Conservation (phyloP, 2,888 invertebrate species). For the Sminthurides aquaticus region DNA sequence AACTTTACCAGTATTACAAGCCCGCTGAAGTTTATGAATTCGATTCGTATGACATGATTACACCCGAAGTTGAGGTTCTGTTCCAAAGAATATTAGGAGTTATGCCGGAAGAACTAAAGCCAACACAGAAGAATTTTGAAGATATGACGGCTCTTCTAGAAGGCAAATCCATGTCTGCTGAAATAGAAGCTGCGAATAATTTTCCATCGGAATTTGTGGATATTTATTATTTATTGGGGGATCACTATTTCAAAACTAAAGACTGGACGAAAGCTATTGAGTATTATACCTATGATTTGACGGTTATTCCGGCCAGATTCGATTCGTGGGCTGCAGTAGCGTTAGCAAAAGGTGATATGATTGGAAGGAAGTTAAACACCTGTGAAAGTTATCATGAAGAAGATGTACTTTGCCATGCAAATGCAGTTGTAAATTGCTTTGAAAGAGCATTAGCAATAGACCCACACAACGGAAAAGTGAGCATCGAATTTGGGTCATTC, state of each 20-base stretch:
- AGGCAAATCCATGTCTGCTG: slow-evolving; percentile 6
- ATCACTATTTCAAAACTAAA: slow-evolving; percentile 83
- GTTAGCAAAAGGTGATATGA: slow-evolving; percentile 64
- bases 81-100: slow-evolving; percentile 62
- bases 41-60: slow-evolving; percentile 70
- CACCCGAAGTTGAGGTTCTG: slow-evolving; percentile 69
- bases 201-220: slow-evolving; percentile 51
- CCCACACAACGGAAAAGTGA: slow-evolving; percentile 64
- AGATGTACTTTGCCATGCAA: slow-evolving; percentile 54
- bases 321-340: slow-evolving; percentile 93
- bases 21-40: slow-evolving; percentile 73
- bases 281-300: slow-evolving; percentile 75
- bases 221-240: slow-evolving; percentile 83
- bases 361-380: slow-evolving; percentile 73
- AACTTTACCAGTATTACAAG: slow-evolving; percentile 64
- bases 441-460: slow-evolving; percentile 69
- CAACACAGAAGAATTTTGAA: slow-evolving; percentile 47
- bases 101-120: slow-evolving; percentile 62
- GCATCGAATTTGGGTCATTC: slow-evolving; percentile 87
- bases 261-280: slow-evolving; percentile 66
- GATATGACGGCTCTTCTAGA: slow-evolving; percentile 25
- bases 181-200: not conserved
- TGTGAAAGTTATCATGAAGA: slow-evolving; percentile 43
- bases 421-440: slow-evolving; percentile 71
- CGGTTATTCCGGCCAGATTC: slow-evolving; percentile 65